Evolutionary conservation across 1,140 invertebrate genomes (phyloP), one percentile per base, ranked within the genome.

Genomic region (Pseudomyrmex flavicornis): DNA sequence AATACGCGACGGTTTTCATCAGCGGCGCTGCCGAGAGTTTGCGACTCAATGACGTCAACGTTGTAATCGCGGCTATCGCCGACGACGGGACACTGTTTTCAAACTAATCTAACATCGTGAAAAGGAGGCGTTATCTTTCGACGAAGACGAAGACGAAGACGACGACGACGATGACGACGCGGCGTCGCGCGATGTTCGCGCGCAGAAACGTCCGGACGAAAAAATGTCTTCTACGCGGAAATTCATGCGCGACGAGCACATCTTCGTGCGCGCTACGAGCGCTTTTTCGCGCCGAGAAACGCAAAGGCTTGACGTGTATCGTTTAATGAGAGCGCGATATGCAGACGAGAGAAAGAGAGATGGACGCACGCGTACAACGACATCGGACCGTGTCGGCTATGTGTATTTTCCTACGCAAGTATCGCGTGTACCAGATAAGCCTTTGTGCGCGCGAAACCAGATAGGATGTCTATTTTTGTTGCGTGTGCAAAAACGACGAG

Each of bases 1-100:
- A 91, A 92, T 93, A 87, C 89, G 44, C 82, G 88, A 91, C 90
- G 88, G 88, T 88, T 92, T 90, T 90, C 90, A 92, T 92, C 90
- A 91, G 75, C 82, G 56, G 50, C 75, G 80, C 13, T 26, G 3
- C 35, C 52, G 79, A 75, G 44, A 62, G 70, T 20, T n/a, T 44
- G 50, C 44, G 46, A 63, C 35, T 35, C 35, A 35, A 20, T 48
- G 22, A 48, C 61, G 76, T 69, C 46, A 46, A 56, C 73, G 46
- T 74, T 15, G 69, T 63, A 9, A 58, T 17, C 3, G 65, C 50
- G 15, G 84, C 85, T 63, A 66, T 48, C 35, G 63, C 35, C 22
- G 20, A 2, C 70, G 50, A 76, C 68, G 65, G 85, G 73, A 35
- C 35, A 52, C 69, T 82, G 75, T 82, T 90, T 86, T 82, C 65